Base-by-base conservation (phyloP, 1,140 invertebrate species). In the Drosophila kanapiae region DNA sequence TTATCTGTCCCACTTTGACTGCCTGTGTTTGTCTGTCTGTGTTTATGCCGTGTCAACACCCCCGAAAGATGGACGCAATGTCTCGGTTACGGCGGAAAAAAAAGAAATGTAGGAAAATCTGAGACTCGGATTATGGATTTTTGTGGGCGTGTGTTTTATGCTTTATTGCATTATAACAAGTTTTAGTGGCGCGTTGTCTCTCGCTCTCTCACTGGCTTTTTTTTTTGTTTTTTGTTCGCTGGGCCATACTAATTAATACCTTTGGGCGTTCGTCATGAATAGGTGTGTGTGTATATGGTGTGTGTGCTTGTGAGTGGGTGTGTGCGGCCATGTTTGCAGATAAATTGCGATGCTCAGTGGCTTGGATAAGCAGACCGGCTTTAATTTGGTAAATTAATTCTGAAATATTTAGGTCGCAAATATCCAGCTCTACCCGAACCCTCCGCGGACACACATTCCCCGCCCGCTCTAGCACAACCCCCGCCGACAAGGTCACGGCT, bases 371-470 rank as follows among this genome's bases (percentile, higher is more conserved):
- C 84, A 87, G 79, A 70, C 72, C 69, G 77, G 85, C 84, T 88
- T 90, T 88, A 90, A 90, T 88, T 88, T 88, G 81, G 85, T 90
- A 82, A 88, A 88, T 88, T 84, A 84, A 90, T 88, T 81, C 78
- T 75, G 68, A 81, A 88, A 84, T 90, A 90, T 88, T 88, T 87
- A 88, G 84, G 84, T 87, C 84, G 80, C 78, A 84, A 87, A 72
- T 82, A 80, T 59, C 64, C 80, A 53, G 31, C 37, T 23, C 11
- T 43, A n/a, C 61, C n/a, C 49, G 23, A 16, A 23, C 16, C 27
- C 47, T 60, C 61, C 51, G 62, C 33, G 67, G 67, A 56, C 62
- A 77, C 62, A 40, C 56, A 38, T n/a, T 16, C 51, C 38, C 48
- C 37, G 16, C 37, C 60, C n/a, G 47, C 29, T 18, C 10, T 13